Evolutionary conservation across 2,113 vertebrate genomes (phyloP).

Genomic region (Serinus canaria): DNA sequence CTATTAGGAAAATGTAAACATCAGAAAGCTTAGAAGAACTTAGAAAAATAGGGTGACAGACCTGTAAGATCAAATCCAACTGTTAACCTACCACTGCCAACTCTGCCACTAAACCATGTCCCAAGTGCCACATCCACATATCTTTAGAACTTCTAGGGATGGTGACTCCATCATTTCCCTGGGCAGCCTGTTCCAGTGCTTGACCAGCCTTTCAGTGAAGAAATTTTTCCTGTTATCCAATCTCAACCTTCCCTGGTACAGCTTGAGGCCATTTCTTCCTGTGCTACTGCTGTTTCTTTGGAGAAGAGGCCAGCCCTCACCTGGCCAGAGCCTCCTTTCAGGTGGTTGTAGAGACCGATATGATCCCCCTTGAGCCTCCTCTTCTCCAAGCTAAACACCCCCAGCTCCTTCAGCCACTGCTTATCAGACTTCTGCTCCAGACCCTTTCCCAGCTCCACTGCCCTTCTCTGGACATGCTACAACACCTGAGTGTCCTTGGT

Average conservation of each 20-base stretch:
- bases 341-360: neutral
- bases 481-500: neutral
- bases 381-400: neutral
- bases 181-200: neutral
- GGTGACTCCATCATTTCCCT: neutral
- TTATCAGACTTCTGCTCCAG: neutral
- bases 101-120: neutral
- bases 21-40: no score
- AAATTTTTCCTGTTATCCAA: neutral
- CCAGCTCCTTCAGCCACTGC: neutral
- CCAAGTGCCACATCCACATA: neutral
- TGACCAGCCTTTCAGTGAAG: rapidly evolving
- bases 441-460: neutral
- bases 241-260: neutral
- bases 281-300: neutral
- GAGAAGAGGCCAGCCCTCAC: rapidly evolving
- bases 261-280: neutral
- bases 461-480: neutral
- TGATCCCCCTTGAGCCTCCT: neutral
- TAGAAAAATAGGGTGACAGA: no score
- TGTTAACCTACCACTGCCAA: neutral
- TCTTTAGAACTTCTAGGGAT: neutral
- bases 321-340: neutral
- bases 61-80: neutral
- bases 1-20: no score